Conservation (phyloP, 2,888 invertebrate species). For the Tinea trinotella region DNA sequence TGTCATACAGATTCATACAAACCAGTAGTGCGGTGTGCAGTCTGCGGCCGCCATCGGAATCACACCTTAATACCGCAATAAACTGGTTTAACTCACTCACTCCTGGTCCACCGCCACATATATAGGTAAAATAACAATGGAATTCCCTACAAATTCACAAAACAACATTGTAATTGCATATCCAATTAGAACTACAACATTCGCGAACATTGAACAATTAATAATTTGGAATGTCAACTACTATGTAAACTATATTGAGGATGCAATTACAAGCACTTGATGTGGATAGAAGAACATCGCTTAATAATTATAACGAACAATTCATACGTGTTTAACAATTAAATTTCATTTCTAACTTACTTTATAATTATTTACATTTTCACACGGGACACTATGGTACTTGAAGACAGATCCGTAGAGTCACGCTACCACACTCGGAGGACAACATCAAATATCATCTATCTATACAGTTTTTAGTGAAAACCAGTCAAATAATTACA, state of each 20-base stretch:
- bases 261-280: conserved; percentile 12
- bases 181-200: not conserved
- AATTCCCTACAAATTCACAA: conserved; percentile 44
- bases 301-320: conserved; percentile 2
- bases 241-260: not conserved
- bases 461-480: not conserved
- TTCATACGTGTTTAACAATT: not conserved
- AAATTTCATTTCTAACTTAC: conserved; percentile 15
- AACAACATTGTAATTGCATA: conserved; percentile 3
- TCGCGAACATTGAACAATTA: not conserved
- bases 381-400: conserved; percentile 43
- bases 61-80: no score
- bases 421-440: not conserved
- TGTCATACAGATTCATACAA: no score
- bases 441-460: conserved; percentile 5
- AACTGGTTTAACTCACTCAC: no score
- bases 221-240: conserved; percentile 13
- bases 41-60: no score
- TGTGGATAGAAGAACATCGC: not conserved
- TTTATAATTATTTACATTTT: conserved; percentile 23
- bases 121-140: conserved; percentile 30
- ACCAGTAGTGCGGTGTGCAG: no score
- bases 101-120: not conserved
- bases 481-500: conserved; percentile 12
- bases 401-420: conserved; percentile 28